Evolutionary conservation across 2,113 vertebrate species (phyloP).

Genomic region (Silurus meridionalis): DNA sequence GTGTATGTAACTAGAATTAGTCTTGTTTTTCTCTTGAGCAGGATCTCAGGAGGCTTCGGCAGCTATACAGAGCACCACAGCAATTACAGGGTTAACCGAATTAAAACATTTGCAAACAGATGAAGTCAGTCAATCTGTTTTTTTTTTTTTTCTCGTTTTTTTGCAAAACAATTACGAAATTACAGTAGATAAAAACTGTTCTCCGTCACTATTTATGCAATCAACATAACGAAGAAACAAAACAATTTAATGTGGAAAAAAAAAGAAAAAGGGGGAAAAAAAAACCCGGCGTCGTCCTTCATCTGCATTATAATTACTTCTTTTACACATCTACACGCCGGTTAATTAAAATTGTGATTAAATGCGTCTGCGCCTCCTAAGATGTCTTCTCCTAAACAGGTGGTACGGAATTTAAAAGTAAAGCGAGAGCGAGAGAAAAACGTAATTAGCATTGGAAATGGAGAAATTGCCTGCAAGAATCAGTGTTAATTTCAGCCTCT

Average conservation of each 20-base stretch:
- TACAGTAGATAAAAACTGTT: conserved; percentile 96
- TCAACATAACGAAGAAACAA: conserved; percentile 99
- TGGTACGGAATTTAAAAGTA: conserved; percentile 99
- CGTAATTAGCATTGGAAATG: conserved; percentile 99
- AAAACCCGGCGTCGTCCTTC: conserved; percentile 88
- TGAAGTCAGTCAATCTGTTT: conserved; percentile 87
- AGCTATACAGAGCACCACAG: conserved; percentile 43
- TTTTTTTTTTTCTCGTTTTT: conserved; percentile 77
- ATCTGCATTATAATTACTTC: conserved; percentile 99
- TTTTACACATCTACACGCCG: conserved; percentile 99
- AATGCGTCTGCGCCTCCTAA: conserved; percentile 97
- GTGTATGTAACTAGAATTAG: neutral
- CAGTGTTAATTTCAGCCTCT: conserved; percentile 99
- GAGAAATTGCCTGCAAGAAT: conserved; percentile 99
- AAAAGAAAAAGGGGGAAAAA: conserved; percentile 56
- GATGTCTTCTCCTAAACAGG: conserved; percentile 99
- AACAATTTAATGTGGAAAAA: conserved; percentile 99
- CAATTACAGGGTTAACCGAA: conserved; percentile 89
- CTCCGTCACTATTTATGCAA: conserved; percentile 98
- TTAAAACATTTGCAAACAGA: conserved; percentile 97
- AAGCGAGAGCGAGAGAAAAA: conserved; percentile 80
- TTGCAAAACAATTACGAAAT: conserved; percentile 98
- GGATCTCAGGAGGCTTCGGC: neutral
- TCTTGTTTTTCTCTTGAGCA: neutral
- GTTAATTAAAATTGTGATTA: conserved; percentile 99